Evolutionary conservation across 2,797 vertebrate genomes (phyloP), one percentile per base, ranked within the genome.

Genomic region (Poeciliopsis turneri): DNA sequence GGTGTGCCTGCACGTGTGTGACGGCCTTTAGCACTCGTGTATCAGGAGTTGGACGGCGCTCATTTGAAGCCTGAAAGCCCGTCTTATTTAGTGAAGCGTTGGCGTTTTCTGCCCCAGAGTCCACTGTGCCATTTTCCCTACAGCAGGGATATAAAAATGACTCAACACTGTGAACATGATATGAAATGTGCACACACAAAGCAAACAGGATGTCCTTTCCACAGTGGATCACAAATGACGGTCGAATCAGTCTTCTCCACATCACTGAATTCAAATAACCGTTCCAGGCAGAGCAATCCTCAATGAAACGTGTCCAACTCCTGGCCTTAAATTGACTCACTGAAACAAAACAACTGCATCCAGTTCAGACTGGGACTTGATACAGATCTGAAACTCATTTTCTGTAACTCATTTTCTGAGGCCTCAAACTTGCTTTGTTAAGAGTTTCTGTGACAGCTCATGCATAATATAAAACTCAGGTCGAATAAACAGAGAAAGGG

Each of bases 141-240:
- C 83, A 78, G 85, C 88, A 86, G 86, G 70, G 82, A 79, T 79
- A 81, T 83, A 86, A 86, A 89, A 84, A 55, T 18, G 55, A 78
- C 66, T 7, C 76, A 84, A 86, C 76, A 33, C 68, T 49, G 20
- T 36, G 18, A 33, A n/a, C 20, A 46, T 41, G 69, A 59, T 66
- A 13, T 49, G 46, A 51, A 64, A 53, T 25, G 23, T 51, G 33
- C 71, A 18, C 55, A 76, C 68, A 74, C 64, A 85, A 75, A 73
- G 72, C 82, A 88, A 88, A 90, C 86, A 88, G 89, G 88, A 93
- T 69, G 84, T 87, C 78, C 81, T 84, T 73, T 71, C 61, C 49
- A 73, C 75, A 77, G 73, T 84, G 75, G 20, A 77, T 78, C 80
- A 80, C 83, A 74, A 78, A 75, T 80, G 82, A 83, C 83, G 12